Evolutionary conservation across 2,113 vertebrate genomes (phyloP).

Genomic region (Crotalus helleri): DNA sequence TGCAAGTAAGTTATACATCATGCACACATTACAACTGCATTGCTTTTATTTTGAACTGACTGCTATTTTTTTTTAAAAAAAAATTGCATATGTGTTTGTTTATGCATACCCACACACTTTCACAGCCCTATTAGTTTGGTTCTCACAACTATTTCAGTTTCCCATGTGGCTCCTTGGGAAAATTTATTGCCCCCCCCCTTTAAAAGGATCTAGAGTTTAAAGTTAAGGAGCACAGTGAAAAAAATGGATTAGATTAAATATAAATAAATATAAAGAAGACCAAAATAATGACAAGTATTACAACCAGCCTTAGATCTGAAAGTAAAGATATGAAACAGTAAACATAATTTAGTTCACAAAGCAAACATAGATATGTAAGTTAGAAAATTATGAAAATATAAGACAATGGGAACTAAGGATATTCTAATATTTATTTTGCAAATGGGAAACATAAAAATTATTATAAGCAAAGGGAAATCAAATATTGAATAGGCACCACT

Average conservation of each 20-base stretch:
- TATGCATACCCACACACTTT: background rate
- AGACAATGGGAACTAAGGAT: background rate
- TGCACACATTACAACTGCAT: background rate
- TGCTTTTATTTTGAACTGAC: background rate
- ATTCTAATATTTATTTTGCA: conserved; percentile 28
- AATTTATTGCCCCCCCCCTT: background rate
- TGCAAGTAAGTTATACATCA: background rate
- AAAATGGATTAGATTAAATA: background rate
- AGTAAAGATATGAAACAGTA: background rate
- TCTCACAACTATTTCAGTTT: background rate
- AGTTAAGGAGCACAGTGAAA: background rate
- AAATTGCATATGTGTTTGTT: background rate
- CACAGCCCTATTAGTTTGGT: background rate
- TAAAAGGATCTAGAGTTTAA: background rate
- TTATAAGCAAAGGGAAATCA: conserved; percentile 20
- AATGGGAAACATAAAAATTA: conserved; percentile 12
- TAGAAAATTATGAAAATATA: conserved; percentile 9
- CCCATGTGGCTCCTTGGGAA: background rate
- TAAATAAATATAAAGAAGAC: background rate
- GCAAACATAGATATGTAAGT: background rate
- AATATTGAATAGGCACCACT: conserved; percentile 22
- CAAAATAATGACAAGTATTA: background rate
- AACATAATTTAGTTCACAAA: background rate
- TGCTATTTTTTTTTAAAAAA: background rate
- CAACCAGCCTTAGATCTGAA: background rate